Conservation (phyloP, 2,888 invertebrate genomes). For the Stenodera caucasica region DNA sequence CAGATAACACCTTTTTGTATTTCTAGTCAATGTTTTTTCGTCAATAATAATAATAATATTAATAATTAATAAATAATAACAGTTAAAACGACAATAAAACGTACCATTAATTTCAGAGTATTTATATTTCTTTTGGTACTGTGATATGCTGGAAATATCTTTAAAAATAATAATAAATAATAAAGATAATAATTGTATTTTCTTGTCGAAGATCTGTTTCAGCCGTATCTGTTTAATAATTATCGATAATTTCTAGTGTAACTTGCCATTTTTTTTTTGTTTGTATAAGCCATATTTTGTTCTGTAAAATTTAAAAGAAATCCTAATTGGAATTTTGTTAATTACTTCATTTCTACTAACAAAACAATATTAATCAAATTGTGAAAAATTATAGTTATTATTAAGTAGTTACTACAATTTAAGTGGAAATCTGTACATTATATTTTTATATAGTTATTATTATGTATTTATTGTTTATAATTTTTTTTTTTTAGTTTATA, state of each 20-base stretch:
- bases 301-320: neutral
- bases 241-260: slow-evolving; percentile 5
- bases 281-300: slow-evolving; percentile 30
- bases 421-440: slow-evolving; percentile 47
- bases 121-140: slow-evolving; percentile 41
- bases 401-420: slow-evolving; percentile 41
- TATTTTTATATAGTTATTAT: slow-evolving; percentile 49
- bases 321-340: neutral
- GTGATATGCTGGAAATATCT: slow-evolving; percentile 43
- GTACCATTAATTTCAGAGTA: slow-evolving; percentile 37
- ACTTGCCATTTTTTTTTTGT: slow-evolving; percentile 32
- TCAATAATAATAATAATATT: slow-evolving; percentile 23
- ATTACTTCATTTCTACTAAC: slow-evolving; percentile 18
- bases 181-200: slow-evolving; percentile 3
- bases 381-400: slow-evolving; percentile 39
- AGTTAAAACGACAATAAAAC: slow-evolving; percentile 45
- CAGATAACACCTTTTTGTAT: slow-evolving; percentile 31
- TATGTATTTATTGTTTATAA: slow-evolving; percentile 52
- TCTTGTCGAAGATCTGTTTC: slow-evolving; percentile 1
- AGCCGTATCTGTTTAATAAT: neutral
- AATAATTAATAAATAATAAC: slow-evolving; percentile 23
- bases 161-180: slow-evolving; percentile 13
- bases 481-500: slow-evolving; percentile 39
- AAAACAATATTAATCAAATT: slow-evolving; percentile 26
- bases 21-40: slow-evolving; percentile 43